Conservation (phyloP, 1,140 invertebrate genomes). For the Olivierus martensii region DNA sequence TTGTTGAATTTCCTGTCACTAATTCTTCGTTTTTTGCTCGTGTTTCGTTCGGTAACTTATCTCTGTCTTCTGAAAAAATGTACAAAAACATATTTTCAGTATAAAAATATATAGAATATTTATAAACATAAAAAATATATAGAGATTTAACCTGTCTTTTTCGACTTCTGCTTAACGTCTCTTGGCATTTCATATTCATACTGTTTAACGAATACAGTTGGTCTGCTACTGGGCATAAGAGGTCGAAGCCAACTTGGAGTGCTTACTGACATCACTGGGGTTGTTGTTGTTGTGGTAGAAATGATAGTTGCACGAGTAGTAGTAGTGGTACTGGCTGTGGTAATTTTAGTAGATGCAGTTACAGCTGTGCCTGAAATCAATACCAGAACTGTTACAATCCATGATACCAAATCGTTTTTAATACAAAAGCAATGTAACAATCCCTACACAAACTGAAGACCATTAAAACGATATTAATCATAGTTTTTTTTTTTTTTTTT, state of each 20-base stretch:
- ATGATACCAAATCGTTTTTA: no score
- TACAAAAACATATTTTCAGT: constrained; percentile 5
- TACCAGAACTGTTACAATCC: no score
- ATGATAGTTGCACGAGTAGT: not conserved
- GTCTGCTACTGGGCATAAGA: constrained; percentile 5
- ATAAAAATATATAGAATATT: no score
- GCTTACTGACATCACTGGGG: not conserved
- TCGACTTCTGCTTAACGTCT: not conserved
- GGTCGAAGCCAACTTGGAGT: constrained; percentile 5
- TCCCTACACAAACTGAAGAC: no score
- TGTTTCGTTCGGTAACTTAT: constrained; percentile 68
- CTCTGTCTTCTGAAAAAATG: constrained; percentile 54
- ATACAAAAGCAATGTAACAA: no score
- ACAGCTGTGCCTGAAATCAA: no score
- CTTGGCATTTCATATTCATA: no score
- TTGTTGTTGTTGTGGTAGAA: not conserved
- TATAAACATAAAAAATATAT: no score
- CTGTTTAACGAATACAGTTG: no score
- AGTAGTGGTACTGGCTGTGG: not conserved
- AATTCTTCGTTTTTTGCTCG: constrained; percentile 84
- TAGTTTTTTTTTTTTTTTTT: no score
- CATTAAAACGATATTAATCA: no score
- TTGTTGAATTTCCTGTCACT: constrained; percentile 34
- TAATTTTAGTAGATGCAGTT: constrained; percentile 1
- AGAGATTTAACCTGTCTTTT: constrained; percentile 7